phyloP scores from a whole-genome alignment of 2,888 invertebrate species.

The Pristionchus mayeri region DNA sequence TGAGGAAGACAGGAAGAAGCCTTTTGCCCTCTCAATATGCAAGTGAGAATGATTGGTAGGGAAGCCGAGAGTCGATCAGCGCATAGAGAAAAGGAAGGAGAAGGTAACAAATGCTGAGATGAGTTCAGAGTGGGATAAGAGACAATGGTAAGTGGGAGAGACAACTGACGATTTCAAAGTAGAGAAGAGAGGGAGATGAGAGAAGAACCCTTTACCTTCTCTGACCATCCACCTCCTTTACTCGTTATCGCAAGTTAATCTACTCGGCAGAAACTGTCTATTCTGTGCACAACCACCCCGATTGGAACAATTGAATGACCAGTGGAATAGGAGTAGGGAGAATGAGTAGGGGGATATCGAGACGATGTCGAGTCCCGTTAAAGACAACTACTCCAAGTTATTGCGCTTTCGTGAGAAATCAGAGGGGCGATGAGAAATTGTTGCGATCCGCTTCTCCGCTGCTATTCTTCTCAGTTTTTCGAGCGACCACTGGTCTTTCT shows the following conservation, averaged over 20 bases:
- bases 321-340: neutral
- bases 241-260: constrained; percentile 37
- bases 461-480: constrained; percentile 27
- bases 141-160: constrained; percentile 47
- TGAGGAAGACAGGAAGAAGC: constrained; percentile 2
- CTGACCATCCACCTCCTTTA: constrained; percentile 13
- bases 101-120: constrained; percentile 26
- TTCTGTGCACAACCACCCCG: constrained; percentile 27
- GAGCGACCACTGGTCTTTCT: constrained; percentile 32
- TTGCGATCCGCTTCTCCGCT: neutral
- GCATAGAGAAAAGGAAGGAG: neutral
- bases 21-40: constrained; percentile 15
- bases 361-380: neutral
- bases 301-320: constrained; percentile 1
- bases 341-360: neutral
- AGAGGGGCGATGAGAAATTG: neutral
- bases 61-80: constrained; percentile 21
- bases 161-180: constrained; percentile 37
- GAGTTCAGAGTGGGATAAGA: constrained; percentile 18
- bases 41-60: constrained; percentile 22
- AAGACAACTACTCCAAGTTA: constrained; percentile 18
- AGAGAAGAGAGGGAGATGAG: neutral
- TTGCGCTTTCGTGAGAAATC: constrained; percentile 28
- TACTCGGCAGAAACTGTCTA: constrained; percentile 42
- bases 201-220: neutral